A percentile compares a stretch with the other conserved stretches of the same genome.
Evolutionary conservation across 1,140 invertebrate genomes (phyloP).

Genomic region (Pogonomyrmex californicus): DNA sequence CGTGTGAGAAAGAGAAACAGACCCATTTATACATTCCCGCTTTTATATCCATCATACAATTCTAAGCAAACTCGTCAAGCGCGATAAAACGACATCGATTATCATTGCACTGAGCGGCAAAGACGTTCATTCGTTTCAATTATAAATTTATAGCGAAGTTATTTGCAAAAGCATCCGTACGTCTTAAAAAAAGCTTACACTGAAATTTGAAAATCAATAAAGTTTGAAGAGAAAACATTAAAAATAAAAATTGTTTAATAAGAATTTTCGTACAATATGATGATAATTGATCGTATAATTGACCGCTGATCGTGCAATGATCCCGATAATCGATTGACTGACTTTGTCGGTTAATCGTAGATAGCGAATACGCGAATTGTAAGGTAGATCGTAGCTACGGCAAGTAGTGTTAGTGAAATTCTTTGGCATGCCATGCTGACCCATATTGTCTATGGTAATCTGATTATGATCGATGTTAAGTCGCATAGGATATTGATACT

Average conservation of each 20-base stretch:
- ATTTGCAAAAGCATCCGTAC: background rate
- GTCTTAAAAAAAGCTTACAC: background rate
- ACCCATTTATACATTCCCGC: constrained; percentile 19
- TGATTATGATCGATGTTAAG: constrained; percentile 59
- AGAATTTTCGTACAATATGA: background rate
- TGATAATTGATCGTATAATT: background rate
- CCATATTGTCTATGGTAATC: constrained; percentile 60
- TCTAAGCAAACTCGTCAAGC: constrained; percentile 34
- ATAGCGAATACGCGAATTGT: constrained; percentile 52
- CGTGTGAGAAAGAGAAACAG: background rate
- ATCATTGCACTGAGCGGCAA: constrained; percentile 35
- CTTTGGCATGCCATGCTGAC: constrained; percentile 78
- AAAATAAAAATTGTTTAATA: background rate
- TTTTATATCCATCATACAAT: constrained; percentile 16
- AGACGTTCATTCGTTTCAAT: background rate
- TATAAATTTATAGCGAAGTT: background rate
- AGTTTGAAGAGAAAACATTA: background rate
- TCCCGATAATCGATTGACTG: constrained; percentile 8
- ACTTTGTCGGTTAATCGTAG: constrained; percentile 28
- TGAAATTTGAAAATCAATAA: background rate
- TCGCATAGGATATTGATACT: constrained; percentile 61
- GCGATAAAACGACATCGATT: constrained; percentile 7
- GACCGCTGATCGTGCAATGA: constrained; percentile 36
- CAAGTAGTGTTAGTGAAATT: constrained; percentile 73
- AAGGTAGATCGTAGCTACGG: constrained; percentile 56